These are phyloP conservation scores for Drosophila quinaria DNA, from an alignment of 2,888 invertebrate genomes.

Conservation along the genomic window DNA sequence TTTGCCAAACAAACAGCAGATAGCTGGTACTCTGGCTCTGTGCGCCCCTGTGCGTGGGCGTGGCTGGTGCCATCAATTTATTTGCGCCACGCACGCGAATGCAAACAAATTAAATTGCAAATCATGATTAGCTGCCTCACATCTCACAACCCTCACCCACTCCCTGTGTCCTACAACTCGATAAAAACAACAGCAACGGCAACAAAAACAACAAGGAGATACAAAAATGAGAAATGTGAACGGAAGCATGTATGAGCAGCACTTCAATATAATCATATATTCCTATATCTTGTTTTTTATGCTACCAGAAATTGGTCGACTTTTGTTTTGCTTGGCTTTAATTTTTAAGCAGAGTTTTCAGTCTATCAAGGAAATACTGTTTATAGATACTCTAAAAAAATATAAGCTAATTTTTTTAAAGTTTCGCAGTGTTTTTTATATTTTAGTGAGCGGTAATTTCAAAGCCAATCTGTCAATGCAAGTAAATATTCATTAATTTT, in stretches of 20 bases:
- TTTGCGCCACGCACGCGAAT: constrained; percentile 78
- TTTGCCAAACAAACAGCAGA: constrained; percentile 32
- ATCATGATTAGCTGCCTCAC: constrained; percentile 77
- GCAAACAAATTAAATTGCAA: constrained; percentile 80
- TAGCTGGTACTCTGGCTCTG: constrained; percentile 2
- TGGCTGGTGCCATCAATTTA: constrained; percentile 69
- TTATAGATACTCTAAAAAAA: constrained; percentile 10
- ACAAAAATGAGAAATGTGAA: constrained; percentile 30
- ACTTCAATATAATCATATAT: constrained; percentile 56
- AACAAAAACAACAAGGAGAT: constrained; percentile 5
- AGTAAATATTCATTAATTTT: too few relatives aligned
- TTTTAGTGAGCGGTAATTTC: too few relatives aligned
- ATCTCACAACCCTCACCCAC: constrained; percentile 29
- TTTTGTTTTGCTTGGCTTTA: constrained; percentile 35
- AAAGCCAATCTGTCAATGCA: too few relatives aligned
- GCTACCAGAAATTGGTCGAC: constrained; percentile 19
- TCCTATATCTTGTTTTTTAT: constrained; percentile 17
- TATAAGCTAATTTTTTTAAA: background rate
- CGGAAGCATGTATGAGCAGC: constrained; percentile 4
- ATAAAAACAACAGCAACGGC: constrained; percentile 23
- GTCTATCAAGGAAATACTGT: background rate
- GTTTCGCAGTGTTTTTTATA: too few relatives aligned
- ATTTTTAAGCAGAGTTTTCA: constrained; percentile 11
- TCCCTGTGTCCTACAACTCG: background rate
- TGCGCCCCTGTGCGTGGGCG: constrained; percentile 14